A percentile compares a stretch with the other conserved stretches of the same genome.
Conservation (phyloP, 2,888 invertebrate species). For the Zhengitettix transpicula region DNA sequence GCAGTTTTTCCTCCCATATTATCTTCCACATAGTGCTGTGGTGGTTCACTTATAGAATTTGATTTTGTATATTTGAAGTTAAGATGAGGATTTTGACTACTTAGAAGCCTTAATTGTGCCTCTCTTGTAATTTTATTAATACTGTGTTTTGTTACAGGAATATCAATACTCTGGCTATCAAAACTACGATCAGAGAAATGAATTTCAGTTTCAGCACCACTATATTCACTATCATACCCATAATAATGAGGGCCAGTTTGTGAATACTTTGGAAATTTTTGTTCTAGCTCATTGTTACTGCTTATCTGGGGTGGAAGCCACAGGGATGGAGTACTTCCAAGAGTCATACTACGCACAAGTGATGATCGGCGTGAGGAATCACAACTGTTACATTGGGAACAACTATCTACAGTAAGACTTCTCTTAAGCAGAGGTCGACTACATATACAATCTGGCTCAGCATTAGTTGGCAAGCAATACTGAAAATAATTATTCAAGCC, state of each 20-base stretch:
- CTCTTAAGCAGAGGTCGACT: neutral
- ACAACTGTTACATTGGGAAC: neutral
- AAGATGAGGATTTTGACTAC: too few species aligned
- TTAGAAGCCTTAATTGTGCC: too few species aligned
- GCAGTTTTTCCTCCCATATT: too few species aligned
- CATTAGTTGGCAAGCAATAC: neutral
- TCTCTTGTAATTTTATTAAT: too few species aligned
- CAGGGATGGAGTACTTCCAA: neutral
- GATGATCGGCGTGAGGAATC: neutral
- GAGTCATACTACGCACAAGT: neutral
- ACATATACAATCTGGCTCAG: neutral
- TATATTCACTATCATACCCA: constrained; percentile 35
- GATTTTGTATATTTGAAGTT: too few species aligned
- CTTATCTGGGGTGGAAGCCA: neutral
- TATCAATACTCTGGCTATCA: constrained; percentile 19
- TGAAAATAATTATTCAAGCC: neutral
- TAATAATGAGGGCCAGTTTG: constrained; percentile 24
- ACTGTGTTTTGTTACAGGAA: neutral
- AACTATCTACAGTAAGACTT: neutral
- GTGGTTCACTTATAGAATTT: too few species aligned
- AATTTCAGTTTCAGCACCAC: constrained; percentile 34
- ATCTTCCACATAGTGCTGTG: too few species aligned
- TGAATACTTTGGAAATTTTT: neutral
- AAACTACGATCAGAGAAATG: constrained; percentile 25
- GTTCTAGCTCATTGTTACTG: neutral